These are phyloP conservation scores for Dermolepida albohirtum DNA, from an alignment of 2,888 invertebrate species.

Conservation along the genomic window DNA sequence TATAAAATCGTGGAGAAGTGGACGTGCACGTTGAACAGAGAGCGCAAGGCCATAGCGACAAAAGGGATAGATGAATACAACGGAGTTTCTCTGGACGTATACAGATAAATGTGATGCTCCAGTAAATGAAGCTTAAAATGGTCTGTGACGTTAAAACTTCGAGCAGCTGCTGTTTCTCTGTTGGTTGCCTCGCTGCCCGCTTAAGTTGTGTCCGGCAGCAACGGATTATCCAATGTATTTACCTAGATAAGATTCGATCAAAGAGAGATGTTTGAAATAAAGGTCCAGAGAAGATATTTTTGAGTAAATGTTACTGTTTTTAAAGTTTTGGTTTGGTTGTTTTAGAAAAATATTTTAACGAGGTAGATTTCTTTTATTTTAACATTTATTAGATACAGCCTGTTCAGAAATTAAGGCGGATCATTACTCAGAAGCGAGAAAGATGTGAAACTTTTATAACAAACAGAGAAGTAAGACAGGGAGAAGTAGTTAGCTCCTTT, in stretches of 20 bases:
- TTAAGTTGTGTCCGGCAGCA: constrained; percentile 24
- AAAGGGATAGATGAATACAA: background rate
- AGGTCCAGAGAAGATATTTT: background rate
- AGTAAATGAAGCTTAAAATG: constrained; percentile 32
- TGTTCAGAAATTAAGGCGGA: too few relatives aligned
- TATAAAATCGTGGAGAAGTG: background rate
- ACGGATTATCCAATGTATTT: constrained; percentile 14
- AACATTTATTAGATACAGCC: too few relatives aligned
- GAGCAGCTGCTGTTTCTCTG: constrained; percentile 1
- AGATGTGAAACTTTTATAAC: too few relatives aligned
- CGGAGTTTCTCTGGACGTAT: background rate
- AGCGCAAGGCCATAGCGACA: background rate
- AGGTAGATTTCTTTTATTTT: too few relatives aligned
- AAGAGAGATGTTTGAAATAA: background rate
- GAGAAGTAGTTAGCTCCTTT: too few relatives aligned
- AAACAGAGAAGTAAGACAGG: too few relatives aligned
- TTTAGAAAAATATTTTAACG: too few relatives aligned
- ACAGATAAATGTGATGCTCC: background rate
- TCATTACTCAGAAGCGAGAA: too few relatives aligned
- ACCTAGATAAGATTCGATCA: background rate
- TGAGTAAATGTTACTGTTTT: too few relatives aligned
- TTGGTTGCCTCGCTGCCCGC: constrained; percentile 16
- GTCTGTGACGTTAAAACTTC: constrained; percentile 16
- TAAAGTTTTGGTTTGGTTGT: too few relatives aligned
- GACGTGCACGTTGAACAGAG: background rate